Evolutionary conservation across 2,888 invertebrate species (phyloP).

Genomic region (Cephus sareptanus): DNA sequence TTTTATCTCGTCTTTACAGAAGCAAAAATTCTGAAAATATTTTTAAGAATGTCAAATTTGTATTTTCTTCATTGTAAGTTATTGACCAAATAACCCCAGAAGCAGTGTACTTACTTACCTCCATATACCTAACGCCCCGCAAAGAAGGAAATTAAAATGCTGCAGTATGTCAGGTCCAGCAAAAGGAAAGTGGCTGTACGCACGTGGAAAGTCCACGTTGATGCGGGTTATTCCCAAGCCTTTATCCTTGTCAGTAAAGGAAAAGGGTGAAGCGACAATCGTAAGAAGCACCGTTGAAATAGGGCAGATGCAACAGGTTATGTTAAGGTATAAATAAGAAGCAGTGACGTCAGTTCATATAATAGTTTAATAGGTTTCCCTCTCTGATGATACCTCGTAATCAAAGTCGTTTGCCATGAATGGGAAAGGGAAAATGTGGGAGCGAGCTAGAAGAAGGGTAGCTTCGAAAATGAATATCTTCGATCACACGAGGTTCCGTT

Average conservation of each 20-base stretch:
- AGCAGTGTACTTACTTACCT: neutral
- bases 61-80: neutral
- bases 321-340: neutral
- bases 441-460: neutral
- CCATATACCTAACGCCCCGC: neutral
- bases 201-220: neutral
- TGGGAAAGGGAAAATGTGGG: neutral
- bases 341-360: neutral
- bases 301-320: neutral
- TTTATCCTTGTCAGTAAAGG: neutral
- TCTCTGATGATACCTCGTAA: neutral
- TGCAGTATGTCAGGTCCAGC: neutral
- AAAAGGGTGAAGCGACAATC: neutral
- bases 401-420: neutral
- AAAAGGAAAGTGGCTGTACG: neutral
- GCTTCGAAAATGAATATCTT: neutral
- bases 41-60: neutral
- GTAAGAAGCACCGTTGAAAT: neutral
- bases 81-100: neutral
- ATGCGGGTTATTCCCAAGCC: neutral
- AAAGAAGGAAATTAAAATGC: neutral
- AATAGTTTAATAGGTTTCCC: neutral
- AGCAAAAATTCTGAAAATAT: neutral
- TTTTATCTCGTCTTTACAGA: neutral
- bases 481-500: neutral